Evolutionary conservation across 2,888 invertebrate species (phyloP).

Genomic region (Escarpia spicata): DNA sequence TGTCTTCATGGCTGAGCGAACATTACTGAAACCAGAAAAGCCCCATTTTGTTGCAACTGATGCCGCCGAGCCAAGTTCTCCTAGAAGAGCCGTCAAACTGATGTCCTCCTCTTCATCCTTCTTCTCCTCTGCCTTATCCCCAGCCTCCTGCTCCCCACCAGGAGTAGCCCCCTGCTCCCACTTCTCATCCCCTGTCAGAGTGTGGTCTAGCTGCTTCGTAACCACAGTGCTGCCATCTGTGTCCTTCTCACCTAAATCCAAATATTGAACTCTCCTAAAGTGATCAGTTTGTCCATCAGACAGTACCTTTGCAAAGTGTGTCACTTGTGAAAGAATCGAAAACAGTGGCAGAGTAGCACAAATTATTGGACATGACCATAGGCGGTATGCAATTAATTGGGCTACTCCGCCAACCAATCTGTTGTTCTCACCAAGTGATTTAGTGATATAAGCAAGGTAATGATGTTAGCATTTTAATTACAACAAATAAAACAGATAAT

Average conservation of each 20-base stretch:
- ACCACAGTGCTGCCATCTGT: constrained; percentile 12
- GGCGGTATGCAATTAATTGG: too few relatives aligned
- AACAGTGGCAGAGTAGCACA: too few relatives aligned
- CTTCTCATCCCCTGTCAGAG: neutral
- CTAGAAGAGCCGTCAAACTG: neutral
- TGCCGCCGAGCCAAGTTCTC: neutral
- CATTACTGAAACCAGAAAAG: constrained; percentile 48
- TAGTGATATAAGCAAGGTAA: neutral
- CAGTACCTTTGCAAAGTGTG: too few relatives aligned
- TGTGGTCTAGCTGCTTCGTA: neutral
- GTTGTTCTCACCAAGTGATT: too few relatives aligned
- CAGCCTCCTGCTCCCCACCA: constrained; percentile 13
- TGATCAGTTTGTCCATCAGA: too few relatives aligned
- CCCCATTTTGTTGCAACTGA: constrained; percentile 50
- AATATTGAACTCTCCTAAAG: neutral
- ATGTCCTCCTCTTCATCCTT: neutral
- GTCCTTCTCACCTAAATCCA: neutral
- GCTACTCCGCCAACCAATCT: too few relatives aligned
- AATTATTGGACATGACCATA: too few relatives aligned
- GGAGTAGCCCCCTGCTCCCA: neutral
- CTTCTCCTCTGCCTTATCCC: constrained; percentile 41
- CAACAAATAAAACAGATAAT: neutral
- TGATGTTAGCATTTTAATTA: neutral
- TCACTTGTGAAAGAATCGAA: too few relatives aligned
- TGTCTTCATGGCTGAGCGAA: neutral